Evolutionary conservation across 2,113 vertebrate genomes (phyloP).

Genomic region (Epinephelus cyanopodus): DNA sequence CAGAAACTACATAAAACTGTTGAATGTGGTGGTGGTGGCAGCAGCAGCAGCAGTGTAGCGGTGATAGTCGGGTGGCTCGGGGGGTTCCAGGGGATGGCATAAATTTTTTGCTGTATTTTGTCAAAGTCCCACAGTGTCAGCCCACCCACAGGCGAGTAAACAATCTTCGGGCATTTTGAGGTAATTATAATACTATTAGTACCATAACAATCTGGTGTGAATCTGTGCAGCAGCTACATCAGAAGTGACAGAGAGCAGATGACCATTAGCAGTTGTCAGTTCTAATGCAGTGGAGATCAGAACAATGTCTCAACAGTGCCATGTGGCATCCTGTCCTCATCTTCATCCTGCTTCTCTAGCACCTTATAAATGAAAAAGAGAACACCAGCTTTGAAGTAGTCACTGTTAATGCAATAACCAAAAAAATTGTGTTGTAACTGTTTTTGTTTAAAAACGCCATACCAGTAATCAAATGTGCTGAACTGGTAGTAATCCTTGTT

Average conservation of each 20-base stretch:
- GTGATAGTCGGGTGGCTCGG: slow-evolving; percentile 14
- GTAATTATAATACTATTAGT: slow-evolving; percentile 57
- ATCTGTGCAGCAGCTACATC: slow-evolving; percentile 60
- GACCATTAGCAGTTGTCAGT: slow-evolving; percentile 65
- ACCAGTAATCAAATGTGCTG: background rate
- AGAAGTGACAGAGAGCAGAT: slow-evolving; percentile 63
- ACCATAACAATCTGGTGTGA: slow-evolving; percentile 37
- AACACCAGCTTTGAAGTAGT: background rate
- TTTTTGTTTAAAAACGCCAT: background rate
- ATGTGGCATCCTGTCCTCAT: slow-evolving; percentile 1
- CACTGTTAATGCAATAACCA: background rate
- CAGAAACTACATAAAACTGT: slow-evolving; percentile 8
- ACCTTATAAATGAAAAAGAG: slow-evolving; percentile 1
- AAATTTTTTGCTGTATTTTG: slow-evolving; percentile 44
- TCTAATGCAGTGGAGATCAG: slow-evolving; percentile 42
- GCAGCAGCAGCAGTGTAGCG: slow-evolving; percentile 27
- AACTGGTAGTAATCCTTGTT: background rate
- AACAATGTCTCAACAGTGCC: slow-evolving; percentile 27
- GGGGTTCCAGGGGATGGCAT: slow-evolving; percentile 35
- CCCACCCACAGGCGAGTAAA: slow-evolving; percentile 53
- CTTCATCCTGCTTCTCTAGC: background rate
- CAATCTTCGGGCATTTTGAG: slow-evolving; percentile 52
- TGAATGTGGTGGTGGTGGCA: background rate
- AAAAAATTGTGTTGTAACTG: too few species aligned
- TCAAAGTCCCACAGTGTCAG: slow-evolving; percentile 45